Percentiles rank a stretch among this genome's conserved stretches.
Conservation (phyloP, 2,888 invertebrate genomes). For the Melinaea menophilus region DNA sequence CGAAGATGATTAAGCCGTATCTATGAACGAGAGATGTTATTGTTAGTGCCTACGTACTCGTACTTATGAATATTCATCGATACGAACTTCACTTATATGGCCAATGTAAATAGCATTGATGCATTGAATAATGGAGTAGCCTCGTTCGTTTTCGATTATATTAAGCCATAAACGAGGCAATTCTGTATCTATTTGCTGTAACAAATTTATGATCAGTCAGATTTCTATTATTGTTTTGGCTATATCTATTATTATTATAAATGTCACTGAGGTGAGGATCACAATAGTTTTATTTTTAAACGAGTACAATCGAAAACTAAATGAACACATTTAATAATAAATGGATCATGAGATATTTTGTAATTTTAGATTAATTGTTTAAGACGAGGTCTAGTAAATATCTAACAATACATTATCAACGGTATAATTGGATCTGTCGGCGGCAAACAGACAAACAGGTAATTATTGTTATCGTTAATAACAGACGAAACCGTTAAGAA, state of each 20-base stretch:
- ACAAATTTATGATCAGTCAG: not conserved
- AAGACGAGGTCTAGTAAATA: conserved; percentile 45
- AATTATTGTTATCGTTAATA: conserved; percentile 69
- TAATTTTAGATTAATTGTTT: conserved; percentile 5
- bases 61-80: conserved; percentile 28
- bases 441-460: conserved; percentile 70
- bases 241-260: no score
- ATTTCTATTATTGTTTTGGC: conserved; percentile 9
- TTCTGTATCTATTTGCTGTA: conserved; percentile 3
- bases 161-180: conserved; percentile 13
- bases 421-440: conserved; percentile 74
- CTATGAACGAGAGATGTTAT: conserved; percentile 20
- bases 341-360: no score
- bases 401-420: conserved; percentile 59
- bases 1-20: conserved; percentile 43
- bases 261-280: not conserved
- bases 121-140: conserved; percentile 24
- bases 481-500: conserved; percentile 51
- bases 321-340: no score
- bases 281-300: no score
- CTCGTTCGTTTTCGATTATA: conserved; percentile 18
- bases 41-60: conserved; percentile 18
- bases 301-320: no score
- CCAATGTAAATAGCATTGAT: conserved; percentile 24
- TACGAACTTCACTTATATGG: conserved; percentile 18